Evolutionary conservation across 2,888 invertebrate species (phyloP), one percentile per base, ranked within the genome.

Genomic region (Cerceris ruficornis): DNA sequence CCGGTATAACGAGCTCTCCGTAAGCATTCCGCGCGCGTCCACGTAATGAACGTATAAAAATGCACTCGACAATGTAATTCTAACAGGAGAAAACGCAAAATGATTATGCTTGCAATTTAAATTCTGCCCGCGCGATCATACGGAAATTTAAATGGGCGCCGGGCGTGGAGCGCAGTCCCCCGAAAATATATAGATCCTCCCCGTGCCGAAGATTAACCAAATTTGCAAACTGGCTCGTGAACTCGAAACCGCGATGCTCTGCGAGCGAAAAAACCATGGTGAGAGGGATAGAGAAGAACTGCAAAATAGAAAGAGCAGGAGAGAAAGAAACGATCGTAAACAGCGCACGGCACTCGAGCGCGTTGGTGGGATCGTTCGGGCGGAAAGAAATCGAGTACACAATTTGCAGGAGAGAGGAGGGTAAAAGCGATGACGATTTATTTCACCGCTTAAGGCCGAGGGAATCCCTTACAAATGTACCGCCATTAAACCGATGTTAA

Each of bases 401-500:
- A 28, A 42, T 57, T 43, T 7, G 54, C 42, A 11, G 9, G 11
- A 46, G n/a, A 9, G 42, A 42, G 62, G 55, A 64, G 41, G 14
- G 43, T 54, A 62, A 39, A 41, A 55, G 67, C 58, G 64, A 65
- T 60, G 62, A 52, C 58, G 69, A 55, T 77, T 66, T 81, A 74
- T 73, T 72, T 57, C 65, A 15, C 49, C 46, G 64, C 68, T 66
- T 74, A 77, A 74, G 69, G 58, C 60, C 58, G 62, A 66, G 46
- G 6, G 79, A 69, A 68, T 66, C 71, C 55, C 69, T 65, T 80
- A 62, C 65, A 70, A 80, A 70, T 42, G 70, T 77, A 57, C 50
- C 68, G 66, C 77, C 78, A 73, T 85, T 84, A 84, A 72, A 64
- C 58, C 77, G 65, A 82, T 72, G 81, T 84, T 85, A 85, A 82